These are phyloP conservation scores for Steromphala cineraria DNA, from an alignment of 2,888 invertebrate species.

Conservation along the genomic window DNA sequence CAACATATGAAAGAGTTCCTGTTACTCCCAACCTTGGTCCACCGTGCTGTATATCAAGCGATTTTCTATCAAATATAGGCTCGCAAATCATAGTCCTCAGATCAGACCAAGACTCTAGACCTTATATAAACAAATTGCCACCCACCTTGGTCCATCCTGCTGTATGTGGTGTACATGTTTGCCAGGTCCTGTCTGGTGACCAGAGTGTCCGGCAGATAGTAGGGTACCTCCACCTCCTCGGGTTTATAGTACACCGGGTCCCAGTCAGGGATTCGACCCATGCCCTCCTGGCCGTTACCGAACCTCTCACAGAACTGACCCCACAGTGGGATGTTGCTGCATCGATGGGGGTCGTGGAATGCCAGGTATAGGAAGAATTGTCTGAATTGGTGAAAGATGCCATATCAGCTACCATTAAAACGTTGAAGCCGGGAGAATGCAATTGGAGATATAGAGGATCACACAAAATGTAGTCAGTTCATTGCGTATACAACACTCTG, in stretches of 20 bases:
- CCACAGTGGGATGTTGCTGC: conserved; percentile 85
- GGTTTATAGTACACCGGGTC: conserved; percentile 89
- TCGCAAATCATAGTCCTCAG: no score
- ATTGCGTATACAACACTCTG: no score
- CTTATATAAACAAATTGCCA: no score
- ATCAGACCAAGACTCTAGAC: no score
- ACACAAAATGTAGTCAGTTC: no score
- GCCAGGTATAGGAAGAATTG: conserved; percentile 88
- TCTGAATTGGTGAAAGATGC: conserved; percentile 33
- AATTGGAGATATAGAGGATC: no score
- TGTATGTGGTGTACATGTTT: conserved; percentile 92
- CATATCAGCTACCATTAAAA: not conserved
- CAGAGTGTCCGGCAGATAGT: conserved; percentile 86
- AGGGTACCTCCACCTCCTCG: conserved; percentile 87
- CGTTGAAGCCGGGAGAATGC: no score
- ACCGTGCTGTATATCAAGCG: no score
- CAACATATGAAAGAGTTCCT: no score
- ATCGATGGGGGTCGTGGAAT: conserved; percentile 94
- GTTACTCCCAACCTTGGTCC: no score
- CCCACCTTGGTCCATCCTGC: conserved; percentile 90
- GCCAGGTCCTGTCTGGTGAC: conserved; percentile 88
- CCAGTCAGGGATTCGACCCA: conserved; percentile 92
- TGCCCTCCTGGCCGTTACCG: conserved; percentile 90
- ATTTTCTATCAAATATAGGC: no score
- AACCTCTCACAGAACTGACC: conserved; percentile 93